Evolutionary conservation across 2,888 invertebrate species (phyloP).

Genomic region (Magallana nippona): DNA sequence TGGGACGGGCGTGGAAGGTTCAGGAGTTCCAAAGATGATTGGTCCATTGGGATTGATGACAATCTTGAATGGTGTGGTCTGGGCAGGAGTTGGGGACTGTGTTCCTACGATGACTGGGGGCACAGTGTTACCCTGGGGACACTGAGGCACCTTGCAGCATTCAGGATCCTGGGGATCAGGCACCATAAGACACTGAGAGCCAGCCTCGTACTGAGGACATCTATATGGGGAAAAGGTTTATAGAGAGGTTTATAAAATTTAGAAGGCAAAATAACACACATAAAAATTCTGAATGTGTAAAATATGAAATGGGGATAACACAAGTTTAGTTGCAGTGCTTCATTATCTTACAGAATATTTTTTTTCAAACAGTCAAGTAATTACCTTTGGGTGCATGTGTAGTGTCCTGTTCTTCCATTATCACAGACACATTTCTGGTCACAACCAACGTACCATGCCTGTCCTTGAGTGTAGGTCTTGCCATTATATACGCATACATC

Average conservation of each 20-base stretch:
- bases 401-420: slow-evolving; percentile 63
- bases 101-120: slow-evolving; percentile 49
- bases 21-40: slow-evolving; percentile 36
- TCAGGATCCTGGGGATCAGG: slow-evolving; percentile 68
- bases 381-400: slow-evolving; percentile 66
- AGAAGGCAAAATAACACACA: too few species aligned
- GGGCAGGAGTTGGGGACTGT: slow-evolving; percentile 49
- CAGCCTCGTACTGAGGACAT: slow-evolving; percentile 62
- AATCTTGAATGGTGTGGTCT: slow-evolving; percentile 40
- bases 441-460: slow-evolving; percentile 69
- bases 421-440: slow-evolving; percentile 66
- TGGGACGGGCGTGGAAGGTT: slow-evolving; percentile 37
- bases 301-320: too few species aligned
- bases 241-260: background rate
- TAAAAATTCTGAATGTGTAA: too few species aligned
- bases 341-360: too few species aligned
- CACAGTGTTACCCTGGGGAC: slow-evolving; percentile 52
- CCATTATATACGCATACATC: slow-evolving; percentile 69
- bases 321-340: background rate
- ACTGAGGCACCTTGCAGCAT: slow-evolving; percentile 68
- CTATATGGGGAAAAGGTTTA: slow-evolving; percentile 46
- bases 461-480: slow-evolving; percentile 61
- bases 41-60: slow-evolving; percentile 28
- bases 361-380: background rate
- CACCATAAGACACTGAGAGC: slow-evolving; percentile 62